Evolutionary conservation across 2,888 invertebrate genomes (phyloP), one percentile per base, ranked within the genome.

Genomic region (Tanaodytes sp.): DNA sequence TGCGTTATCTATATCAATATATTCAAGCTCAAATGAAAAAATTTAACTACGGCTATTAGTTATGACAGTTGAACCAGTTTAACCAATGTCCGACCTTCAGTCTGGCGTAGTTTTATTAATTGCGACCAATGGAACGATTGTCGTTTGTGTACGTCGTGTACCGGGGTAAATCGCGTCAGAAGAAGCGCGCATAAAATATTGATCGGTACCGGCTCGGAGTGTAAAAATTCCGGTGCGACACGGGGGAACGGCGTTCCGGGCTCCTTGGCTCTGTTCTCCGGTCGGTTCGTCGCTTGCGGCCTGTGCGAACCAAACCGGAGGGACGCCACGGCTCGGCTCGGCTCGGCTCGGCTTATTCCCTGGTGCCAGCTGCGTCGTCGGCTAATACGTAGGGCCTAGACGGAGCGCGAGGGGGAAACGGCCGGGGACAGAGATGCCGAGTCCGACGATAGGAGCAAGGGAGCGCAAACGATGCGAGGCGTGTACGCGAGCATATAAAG

Each of bases 311-410:
- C 62, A 58, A 58, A 66, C 45, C 54, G 55, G 55, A 66, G 66
- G 73, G 77, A 69, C 65, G 75, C 72, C 66, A 73, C 71, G 71
- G 73, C 71, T 75, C n/a, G n/a, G n/a, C n/a, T n/a, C n/a, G n/a
- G n/a, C n/a, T n/a, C n/a, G n/a, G n/a, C n/a, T n/a, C n/a, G n/a
- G n/a, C n/a, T 23, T 75, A 74, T 75, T 77, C 75, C 76, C 74
- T 73, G 71, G 74, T 64, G 77, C 75, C 79, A 77, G 77, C 79
- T 78, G 78, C 75, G 74, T 72, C 52, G 55, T 40, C 71, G 66
- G 59, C 63, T 57, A 65, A 23, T 63, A 71, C 62, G 71, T 63
- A 55, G 42, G 64, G 68, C 57, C 49, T 52, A 46, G 52, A 52
- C 46, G 30, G 43, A 42, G 48, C 23, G 23, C 23, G 23, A 62